These are phyloP conservation scores for Mareca strepera DNA, from an alignment of 2,797 vertebrate genomes.

Conservation along the genomic window DNA sequence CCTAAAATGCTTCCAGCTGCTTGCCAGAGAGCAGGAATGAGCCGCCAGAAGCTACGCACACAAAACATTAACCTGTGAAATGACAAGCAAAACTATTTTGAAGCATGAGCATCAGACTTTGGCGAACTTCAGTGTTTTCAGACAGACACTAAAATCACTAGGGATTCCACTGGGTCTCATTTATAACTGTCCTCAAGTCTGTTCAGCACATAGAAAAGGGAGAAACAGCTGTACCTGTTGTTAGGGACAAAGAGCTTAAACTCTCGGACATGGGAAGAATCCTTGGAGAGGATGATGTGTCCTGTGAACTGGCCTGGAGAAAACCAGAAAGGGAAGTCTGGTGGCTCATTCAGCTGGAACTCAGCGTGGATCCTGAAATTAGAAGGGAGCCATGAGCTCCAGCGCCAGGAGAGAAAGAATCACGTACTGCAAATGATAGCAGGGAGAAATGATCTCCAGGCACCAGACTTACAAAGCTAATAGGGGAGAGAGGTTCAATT, in stretches of 20 bases:
- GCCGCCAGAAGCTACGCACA: background rate
- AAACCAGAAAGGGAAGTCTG: constrained; percentile 98
- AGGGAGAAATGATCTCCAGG: background rate
- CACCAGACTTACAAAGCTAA: background rate
- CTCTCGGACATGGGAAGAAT: constrained; percentile 90
- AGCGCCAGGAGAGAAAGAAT: background rate
- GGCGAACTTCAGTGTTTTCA: background rate
- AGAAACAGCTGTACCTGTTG: constrained; percentile 81
- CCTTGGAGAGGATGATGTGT: constrained; percentile 90
- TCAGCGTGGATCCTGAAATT: constrained; percentile 92
- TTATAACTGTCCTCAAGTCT: background rate
- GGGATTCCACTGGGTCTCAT: background rate
- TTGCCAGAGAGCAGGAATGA: background rate
- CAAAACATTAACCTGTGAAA: background rate
- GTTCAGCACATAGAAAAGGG: background rate
- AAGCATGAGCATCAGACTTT: background rate
- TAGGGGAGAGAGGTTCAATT: background rate
- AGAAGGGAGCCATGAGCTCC: background rate
- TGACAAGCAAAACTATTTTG: background rate
- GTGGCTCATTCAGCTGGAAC: constrained; percentile 96
- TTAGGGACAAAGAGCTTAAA: constrained; percentile 93
- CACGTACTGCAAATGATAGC: background rate
- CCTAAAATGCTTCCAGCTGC: constrained; percentile 19
- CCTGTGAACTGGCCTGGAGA: constrained; percentile 96
- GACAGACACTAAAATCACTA: background rate